These are phyloP conservation scores for Chymomyza fuscimana DNA, from an alignment of 2,888 invertebrate species.

Conservation along the genomic window DNA sequence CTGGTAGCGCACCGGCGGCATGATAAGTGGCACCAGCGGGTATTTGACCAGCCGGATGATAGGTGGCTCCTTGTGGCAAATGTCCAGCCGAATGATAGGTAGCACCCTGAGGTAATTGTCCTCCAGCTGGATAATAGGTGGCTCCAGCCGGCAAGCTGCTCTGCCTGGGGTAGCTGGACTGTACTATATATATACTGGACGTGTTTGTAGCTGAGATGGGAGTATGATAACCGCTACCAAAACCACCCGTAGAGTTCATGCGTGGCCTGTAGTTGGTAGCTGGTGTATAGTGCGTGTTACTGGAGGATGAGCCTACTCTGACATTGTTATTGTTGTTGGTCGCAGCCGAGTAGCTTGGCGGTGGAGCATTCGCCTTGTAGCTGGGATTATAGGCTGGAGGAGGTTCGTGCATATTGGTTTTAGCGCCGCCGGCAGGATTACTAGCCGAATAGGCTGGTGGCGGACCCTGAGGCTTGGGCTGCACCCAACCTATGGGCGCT, in stretches of 20 bases:
- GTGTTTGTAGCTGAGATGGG: constrained; percentile 72
- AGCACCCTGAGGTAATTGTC: constrained; percentile 62
- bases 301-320: constrained; percentile 32
- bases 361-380: constrained; percentile 68
- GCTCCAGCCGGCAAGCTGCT: constrained; percentile 38
- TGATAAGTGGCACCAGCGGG: constrained; percentile 31
- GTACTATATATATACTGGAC: constrained; percentile 67
- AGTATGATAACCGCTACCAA: constrained; percentile 51
- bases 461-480: constrained; percentile 74
- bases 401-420: constrained; percentile 74
- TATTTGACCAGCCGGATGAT: constrained; percentile 30
- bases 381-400: constrained; percentile 75
- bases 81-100: constrained; percentile 68
- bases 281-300: constrained; percentile 53
- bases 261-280: constrained; percentile 60
- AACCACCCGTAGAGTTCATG: constrained; percentile 58
- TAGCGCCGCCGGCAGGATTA: constrained; percentile 76
- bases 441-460: constrained; percentile 76
- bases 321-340: constrained; percentile 47
- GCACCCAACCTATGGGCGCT: constrained; percentile 77
- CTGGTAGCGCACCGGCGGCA: constrained; percentile 39
- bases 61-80: constrained; percentile 64
- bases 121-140: constrained; percentile 53
- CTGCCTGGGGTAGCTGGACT: constrained; percentile 71
- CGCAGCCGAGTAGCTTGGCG: constrained; percentile 70